Evolutionary conservation across 1,140 invertebrate genomes (phyloP).

Genomic region (Kradibia gibbosae): DNA sequence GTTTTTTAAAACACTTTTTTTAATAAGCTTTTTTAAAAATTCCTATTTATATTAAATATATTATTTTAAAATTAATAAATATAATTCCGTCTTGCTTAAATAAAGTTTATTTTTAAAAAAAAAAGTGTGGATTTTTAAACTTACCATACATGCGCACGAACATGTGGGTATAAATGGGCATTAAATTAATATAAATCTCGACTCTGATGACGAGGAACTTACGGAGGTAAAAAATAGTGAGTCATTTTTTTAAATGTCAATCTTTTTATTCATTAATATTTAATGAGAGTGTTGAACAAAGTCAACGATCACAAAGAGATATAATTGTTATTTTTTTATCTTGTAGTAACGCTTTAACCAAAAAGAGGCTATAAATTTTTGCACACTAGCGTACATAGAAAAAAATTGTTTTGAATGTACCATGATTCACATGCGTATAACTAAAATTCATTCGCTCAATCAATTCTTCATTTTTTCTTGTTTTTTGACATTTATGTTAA

Average conservation of each 20-base stretch:
- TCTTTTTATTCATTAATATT: conserved; percentile 62
- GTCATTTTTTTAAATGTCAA: conserved; percentile 56
- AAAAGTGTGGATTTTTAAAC: neutral
- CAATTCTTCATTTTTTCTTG: neutral
- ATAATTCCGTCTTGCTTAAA: neutral
- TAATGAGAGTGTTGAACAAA: conserved; percentile 65
- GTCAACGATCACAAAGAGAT: conserved; percentile 71
- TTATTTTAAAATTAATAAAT: neutral
- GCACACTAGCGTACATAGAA: conserved; percentile 48
- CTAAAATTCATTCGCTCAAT: neutral
- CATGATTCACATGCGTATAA: neutral
- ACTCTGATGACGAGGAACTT: neutral
- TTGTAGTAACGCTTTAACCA: conserved; percentile 61
- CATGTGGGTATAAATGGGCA: neutral
- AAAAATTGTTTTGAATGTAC: conserved; percentile 48
- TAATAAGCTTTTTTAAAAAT: too few species aligned
- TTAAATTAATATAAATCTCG: neutral
- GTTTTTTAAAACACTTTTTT: too few species aligned
- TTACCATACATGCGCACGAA: neutral
- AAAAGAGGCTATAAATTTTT: conserved; percentile 54
- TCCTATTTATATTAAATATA: too few species aligned
- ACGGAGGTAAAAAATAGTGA: neutral
- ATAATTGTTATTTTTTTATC: conserved; percentile 63
- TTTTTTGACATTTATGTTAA: neutral
- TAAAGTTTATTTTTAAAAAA: neutral